Conservation (phyloP, 2,888 invertebrate species). For the Chelonus formosanus region DNA sequence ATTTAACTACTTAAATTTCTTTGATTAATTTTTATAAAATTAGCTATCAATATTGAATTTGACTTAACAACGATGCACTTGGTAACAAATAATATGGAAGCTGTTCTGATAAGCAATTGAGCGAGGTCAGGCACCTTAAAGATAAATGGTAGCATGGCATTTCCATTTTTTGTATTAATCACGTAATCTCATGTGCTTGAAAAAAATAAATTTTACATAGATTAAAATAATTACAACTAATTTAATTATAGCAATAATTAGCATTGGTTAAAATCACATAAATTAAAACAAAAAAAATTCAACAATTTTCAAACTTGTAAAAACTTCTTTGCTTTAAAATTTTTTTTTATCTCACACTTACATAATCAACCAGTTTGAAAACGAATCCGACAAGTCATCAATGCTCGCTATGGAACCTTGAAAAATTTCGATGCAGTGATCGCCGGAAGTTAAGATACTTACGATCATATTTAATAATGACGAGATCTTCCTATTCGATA, state of each 20-base stretch:
- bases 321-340: constrained; percentile 25
- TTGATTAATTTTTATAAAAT: too few relatives aligned
- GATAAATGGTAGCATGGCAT: constrained; percentile 5
- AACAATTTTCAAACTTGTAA: neutral
- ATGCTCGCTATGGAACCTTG: neutral
- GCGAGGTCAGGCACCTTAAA: constrained; percentile 38
- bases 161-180: constrained; percentile 11
- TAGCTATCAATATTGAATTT: neutral
- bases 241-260: constrained; percentile 4
- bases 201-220: too few relatives aligned
- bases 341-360: constrained; percentile 36
- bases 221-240: constrained; percentile 3
- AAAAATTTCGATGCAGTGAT: constrained; percentile 22
- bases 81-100: constrained; percentile 45
- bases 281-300: too few relatives aligned
- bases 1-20: too few relatives aligned
- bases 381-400: constrained; percentile 42
- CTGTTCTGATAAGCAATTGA: constrained; percentile 30
- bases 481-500: neutral
- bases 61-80: constrained; percentile 42
- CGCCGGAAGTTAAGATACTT: constrained; percentile 17
- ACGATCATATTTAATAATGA: neutral
- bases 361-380: constrained; percentile 51
- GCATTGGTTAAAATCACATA: neutral
- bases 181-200: neutral